Base-by-base conservation (phyloP, 1,140 invertebrate species). In the Drosophila nikananu region DNA sequence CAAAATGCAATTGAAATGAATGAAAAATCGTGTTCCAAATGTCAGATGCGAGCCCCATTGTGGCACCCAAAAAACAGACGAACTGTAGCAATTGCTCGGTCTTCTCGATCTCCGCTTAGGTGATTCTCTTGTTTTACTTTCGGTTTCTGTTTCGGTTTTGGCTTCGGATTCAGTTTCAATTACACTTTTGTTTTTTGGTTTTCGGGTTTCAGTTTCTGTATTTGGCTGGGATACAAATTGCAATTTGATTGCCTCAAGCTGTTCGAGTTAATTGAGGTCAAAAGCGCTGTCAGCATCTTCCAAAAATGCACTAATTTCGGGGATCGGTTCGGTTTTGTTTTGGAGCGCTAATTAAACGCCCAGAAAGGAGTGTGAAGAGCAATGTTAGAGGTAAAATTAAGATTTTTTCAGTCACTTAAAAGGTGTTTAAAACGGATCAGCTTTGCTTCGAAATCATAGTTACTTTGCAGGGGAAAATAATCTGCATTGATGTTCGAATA, bases 21-120 rank as follows among this genome's bases (percentile, higher is more conserved):
- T 83, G 55, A 52, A 61, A 73, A 84, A 89, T 87, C 84, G 84
- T 87, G 83, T 89, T 84, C 65, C 61, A 87, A 87, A 87, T 87
- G 83, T 89, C 83, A 87, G 77, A 80, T 67, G 74, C 64, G 60
- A 66, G 41, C 73, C 37, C 80, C 68, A 81, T 81, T 66, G 63
- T 67, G 48, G 60, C 63, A 59, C 35, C 66, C 70, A 59, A 73
- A 52, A 71, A 73, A 61, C 37, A 61, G 66, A 78, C 74, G 37
- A 86, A 86, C 57, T 86, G 74, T 84, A 78, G 82, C 83, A 86
- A 87, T 86, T 86, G 83, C 71, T 30, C 55, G 48, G 76, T 61
- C 80, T 83, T 77, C 71, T 80, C 81, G 55, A 74, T 61, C 62
- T 76, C 46, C 25, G 63, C 27, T 71, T 59, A 80, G 55, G 42